Base-by-base conservation (phyloP, 2,888 invertebrate species). In the Pantelozetes paolii region DNA sequence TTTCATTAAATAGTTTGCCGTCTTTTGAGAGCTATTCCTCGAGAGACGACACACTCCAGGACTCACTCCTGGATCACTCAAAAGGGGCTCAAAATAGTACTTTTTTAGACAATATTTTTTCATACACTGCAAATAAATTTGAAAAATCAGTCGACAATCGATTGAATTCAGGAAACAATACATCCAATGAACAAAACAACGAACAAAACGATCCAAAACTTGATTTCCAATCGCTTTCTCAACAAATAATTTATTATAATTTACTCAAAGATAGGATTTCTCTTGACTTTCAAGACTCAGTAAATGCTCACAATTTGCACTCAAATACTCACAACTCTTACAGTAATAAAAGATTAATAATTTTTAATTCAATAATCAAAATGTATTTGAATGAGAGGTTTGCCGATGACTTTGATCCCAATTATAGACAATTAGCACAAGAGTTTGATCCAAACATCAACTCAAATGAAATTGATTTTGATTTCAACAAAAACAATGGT, bases 1-100 rank as follows among this genome's bases (percentile, higher is more conserved):
- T 78, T 42, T 76, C 76, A 57, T 74, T 78, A 57, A 74, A 73
- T 64, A 76, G 76, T 64, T 74, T 78, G 30, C 78, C 78, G 18
- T 76, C 75, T 30, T 70, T 75, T 48, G 76, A 76, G 70, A 77
- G 77, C 45, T 78, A 75, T 73, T 78, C 78, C 15, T 78, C 76
- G 8, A 74, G 76, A 71, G 78, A 78, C 72, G 78, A 78, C 74
- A 76, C 78, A 13, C 50, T 77, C 13, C 69, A 69, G 26, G 69
- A 69, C 42, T 26, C 69, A n/a, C n/a, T n/a, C n/a, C n/a, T n/a
- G n/a, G n/a, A n/a, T n/a, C n/a, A n/a, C n/a, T n/a, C n/a, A n/a
- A n/a, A n/a, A n/a, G n/a, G n/a, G 28, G 26, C 42, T 40, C 69
- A 45, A 69, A 36, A 64, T 20, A n/a, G n/a, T n/a, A 5, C 28